These are phyloP conservation scores for Diplodus puntazzo DNA, from an alignment of 2,797 vertebrate species.

Conservation along the genomic window DNA sequence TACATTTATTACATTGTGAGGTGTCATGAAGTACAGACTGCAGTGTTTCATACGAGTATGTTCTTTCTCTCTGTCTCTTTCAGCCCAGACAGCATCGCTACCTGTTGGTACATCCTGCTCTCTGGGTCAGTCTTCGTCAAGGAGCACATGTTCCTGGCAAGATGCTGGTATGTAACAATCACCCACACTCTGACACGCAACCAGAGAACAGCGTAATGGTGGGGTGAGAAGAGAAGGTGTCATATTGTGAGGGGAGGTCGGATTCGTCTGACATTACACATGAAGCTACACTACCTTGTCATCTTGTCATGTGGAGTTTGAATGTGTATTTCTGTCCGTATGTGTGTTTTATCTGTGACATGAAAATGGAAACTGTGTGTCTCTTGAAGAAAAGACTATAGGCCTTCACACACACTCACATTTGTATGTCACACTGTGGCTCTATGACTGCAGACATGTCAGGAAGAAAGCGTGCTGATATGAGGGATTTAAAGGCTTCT, in stretches of 20 bases:
- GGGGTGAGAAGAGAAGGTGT: slow-evolving; percentile 22
- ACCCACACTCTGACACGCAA: slow-evolving; percentile 1
- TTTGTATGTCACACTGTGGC: background rate
- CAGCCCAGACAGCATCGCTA: slow-evolving; percentile 93
- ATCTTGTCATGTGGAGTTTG: slow-evolving; percentile 23
- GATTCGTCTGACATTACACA: slow-evolving; percentile 30
- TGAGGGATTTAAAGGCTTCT: background rate
- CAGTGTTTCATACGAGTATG: slow-evolving; percentile 15
- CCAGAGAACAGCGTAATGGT: background rate
- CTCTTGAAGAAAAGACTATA: too few relatives aligned
- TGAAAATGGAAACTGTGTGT: background rate
- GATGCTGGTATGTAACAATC: slow-evolving; percentile 84
- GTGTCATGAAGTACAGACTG: background rate
- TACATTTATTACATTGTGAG: background rate
- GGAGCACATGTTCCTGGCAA: slow-evolving; percentile 95
- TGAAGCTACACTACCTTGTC: slow-evolving; percentile 3
- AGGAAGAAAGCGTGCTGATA: background rate
- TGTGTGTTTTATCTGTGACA: slow-evolving; percentile 7
- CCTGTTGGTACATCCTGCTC: slow-evolving; percentile 96
- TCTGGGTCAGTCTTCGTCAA: slow-evolving; percentile 96
- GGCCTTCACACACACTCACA: background rate
- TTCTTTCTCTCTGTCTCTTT: slow-evolving; percentile 62
- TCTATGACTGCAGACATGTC: background rate
- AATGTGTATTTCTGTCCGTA: slow-evolving; percentile 1
- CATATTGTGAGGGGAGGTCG: slow-evolving; percentile 13